Base-by-base conservation (phyloP, 1,140 invertebrate species). In the Leguminivora glycinivorella region DNA sequence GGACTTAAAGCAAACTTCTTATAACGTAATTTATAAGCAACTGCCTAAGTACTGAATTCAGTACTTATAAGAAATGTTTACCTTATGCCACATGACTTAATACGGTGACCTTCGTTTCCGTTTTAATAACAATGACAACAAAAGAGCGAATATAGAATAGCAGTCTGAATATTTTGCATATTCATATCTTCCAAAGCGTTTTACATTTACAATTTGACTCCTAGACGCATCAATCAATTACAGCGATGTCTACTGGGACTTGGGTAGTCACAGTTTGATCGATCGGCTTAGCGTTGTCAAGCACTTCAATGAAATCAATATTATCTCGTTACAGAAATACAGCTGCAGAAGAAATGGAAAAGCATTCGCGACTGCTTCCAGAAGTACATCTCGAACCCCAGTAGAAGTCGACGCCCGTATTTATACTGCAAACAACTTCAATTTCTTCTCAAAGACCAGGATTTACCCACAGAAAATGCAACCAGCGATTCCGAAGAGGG, bases 311-410 rank as follows among this genome's bases (percentile, higher is more conserved):
- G 22, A 22, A n/a, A 69, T 38, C 40, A 56, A 70, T 72, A 47
- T 71, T 17, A 26, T 43, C 74, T 77, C 76, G 31, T 89, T 86
- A 68, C 83, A 91, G 89, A 89, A 76, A 70, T 88, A 9, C 87
- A 91, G 75, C 74, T 91, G 7, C 87, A 90, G 70, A 90, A 88
- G 72, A 91, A 90, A 83, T 91, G 89, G 89, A 91, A 90, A 67
- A 85, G 89, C 60, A 85, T 90, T 5, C 73, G 87, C 29, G 89
- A 91, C 52, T 88, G 84, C 56, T 91, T 90, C 56, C 81, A 86
- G 67, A 90, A 89, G 58, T 89, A 89, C 72, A 56, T 88, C 14
- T 67, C 74, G 7, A 84, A 89, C 67, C 87, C 88, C 0, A 78
- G 77, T 4, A 82, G 79, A 74, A 83, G 82, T 7, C 84, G 78